Percentiles rank a stretch among this genome's conserved stretches.
These are phyloP conservation scores for Epinotia nisella DNA, from an alignment of 2,888 invertebrate species.

Conservation along the genomic window DNA sequence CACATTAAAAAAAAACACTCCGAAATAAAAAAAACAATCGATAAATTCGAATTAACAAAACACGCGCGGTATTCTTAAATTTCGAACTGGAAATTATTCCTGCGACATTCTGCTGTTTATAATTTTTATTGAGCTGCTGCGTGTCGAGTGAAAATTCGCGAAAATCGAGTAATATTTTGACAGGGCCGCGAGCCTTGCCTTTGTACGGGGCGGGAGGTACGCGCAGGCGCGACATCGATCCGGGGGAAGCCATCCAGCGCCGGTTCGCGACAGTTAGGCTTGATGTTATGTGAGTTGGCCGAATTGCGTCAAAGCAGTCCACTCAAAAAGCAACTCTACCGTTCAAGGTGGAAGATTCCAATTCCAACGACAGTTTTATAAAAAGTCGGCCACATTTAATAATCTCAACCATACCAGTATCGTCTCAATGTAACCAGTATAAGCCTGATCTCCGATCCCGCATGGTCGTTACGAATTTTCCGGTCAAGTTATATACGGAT, in stretches of 20 bases:
- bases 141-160: constrained; percentile 61
- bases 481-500: not conserved
- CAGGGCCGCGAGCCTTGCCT: constrained; percentile 70
- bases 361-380: no score
- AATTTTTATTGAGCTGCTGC: constrained; percentile 38
- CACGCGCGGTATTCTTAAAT: not conserved
- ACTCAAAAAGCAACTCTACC: no score
- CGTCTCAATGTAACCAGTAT: not conserved
- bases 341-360: no score
- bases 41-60: constrained; percentile 30
- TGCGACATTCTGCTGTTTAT: not conserved
- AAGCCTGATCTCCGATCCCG: not conserved
- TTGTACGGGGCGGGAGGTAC: constrained; percentile 66
- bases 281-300: no score
- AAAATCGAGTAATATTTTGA: constrained; percentile 74
- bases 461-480: not conserved
- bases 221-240: constrained; percentile 81
- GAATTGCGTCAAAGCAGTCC: no score
- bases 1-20: constrained; percentile 53
- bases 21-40: constrained; percentile 47
- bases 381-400: no score
- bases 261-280: not conserved
- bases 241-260: constrained; percentile 58
- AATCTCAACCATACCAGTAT: not conserved
- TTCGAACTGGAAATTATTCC: not conserved